Base-by-base conservation (phyloP, 2,113 vertebrate species). In the Cepphus grylle region DNA sequence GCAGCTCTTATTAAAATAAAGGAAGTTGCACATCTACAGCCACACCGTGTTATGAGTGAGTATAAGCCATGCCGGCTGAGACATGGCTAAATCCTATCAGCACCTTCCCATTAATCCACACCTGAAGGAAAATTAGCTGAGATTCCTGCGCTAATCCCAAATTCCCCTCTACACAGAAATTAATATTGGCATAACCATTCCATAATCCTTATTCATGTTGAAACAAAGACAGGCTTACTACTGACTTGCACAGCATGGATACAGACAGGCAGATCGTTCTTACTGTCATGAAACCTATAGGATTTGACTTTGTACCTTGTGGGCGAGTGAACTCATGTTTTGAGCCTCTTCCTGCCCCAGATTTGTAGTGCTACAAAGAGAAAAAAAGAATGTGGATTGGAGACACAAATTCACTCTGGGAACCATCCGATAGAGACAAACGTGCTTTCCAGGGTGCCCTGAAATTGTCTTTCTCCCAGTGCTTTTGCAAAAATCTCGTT, bases 261-360 rank as follows among this genome's bases (percentile, higher is more conserved):
- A 89, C 38, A 88, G 65, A 61, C 76, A 95, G 58, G 58, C 56
- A 87, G 78, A 87, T 59, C 19, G 5, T 77, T 90, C 53, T 76
- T 84, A 95, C 23, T 94, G 71, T 82, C 90, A 79, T 34, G 45
- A 87, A 89, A 77, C 45, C 74, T 83, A 25, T 0, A 70, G 79
- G 53, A 77, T 87, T 94, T 78, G 38, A 83, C 59, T 95, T 79
- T 69, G 89, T 98, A 98, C 97, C 97, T 98, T 94, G 93, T 86
- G 29, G 42, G 73, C 0, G 95, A 95, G 36, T 52, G 90, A 70
- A 90, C 58, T 67, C 94, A 79, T 93, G 94, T 70, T 86, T 91
- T 79, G 91, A 83, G 85, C 59, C 59, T 94, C 96, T 90, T 96
- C 81, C 61, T 94, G 89, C 53, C 71, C 16, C 90, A 93, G 93